Percentiles rank a stretch among this genome's conserved stretches.
Evolutionary conservation across 2,113 vertebrate genomes (phyloP).

Genomic region (Acrocephalus kingi): DNA sequence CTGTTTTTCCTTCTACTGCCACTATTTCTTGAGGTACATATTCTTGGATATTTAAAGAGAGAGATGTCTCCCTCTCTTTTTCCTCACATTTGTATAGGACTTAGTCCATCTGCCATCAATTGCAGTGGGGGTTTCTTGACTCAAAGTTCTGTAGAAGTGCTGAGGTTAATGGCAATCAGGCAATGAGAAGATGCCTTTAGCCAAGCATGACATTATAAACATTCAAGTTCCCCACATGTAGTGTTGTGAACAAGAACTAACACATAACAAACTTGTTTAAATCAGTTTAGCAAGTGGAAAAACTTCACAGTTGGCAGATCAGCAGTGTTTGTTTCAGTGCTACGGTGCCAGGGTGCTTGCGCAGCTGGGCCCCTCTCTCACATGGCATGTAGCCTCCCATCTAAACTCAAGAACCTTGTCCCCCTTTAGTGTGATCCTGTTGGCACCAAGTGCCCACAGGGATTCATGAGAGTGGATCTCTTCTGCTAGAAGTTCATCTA

Average conservation of each 20-base stretch:
- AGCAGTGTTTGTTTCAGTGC: neutral
- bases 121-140: neutral
- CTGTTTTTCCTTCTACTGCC: neutral
- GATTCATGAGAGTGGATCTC: neutral
- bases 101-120: neutral
- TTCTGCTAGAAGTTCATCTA: neutral
- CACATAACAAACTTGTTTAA: neutral
- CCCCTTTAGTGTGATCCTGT: neutral
- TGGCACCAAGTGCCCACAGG: neutral
- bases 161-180: neutral
- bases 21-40: neutral
- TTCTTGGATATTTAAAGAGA: neutral
- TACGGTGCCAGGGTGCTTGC: neutral
- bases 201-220: neutral
- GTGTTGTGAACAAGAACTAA: neutral
- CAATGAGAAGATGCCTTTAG: neutral
- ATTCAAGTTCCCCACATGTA: neutral
- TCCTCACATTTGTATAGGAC: neutral
- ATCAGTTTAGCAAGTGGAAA: constrained; percentile 16
- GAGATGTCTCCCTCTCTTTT: neutral
- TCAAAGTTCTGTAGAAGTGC: neutral
- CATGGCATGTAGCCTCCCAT: accelerated
- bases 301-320: neutral
- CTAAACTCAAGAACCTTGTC: neutral
- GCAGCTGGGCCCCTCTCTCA: accelerated